Conservation (phyloP, 2,113 vertebrate species). For the Neolamprologus kungweensis region DNA sequence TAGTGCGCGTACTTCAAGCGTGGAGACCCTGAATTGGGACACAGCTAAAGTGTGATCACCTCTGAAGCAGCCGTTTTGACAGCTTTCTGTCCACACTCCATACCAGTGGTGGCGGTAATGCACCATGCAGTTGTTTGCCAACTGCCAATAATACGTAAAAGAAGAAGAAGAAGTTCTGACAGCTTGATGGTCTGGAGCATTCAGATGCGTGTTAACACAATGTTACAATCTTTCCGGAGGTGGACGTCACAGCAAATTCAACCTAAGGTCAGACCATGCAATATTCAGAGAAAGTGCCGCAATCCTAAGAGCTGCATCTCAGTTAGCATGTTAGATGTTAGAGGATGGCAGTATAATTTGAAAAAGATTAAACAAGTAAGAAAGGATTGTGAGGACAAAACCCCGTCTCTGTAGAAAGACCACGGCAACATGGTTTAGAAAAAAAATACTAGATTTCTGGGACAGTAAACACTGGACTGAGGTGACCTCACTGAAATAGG, state of each 20-base stretch:
- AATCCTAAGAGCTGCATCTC: neutral
- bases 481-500: neutral
- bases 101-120: fast-evolving
- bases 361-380: neutral
- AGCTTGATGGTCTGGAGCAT: neutral
- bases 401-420: neutral
- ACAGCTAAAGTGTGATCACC: neutral
- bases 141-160: too few species aligned
- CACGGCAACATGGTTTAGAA: neutral
- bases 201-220: neutral
- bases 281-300: fast-evolving
- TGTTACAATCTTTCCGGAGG: neutral
- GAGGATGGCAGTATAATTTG: neutral
- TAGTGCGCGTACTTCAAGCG: too few species aligned
- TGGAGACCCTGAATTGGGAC: too few species aligned
- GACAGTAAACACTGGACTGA: neutral
- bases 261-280: neutral
- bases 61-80: neutral
- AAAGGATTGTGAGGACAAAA: neutral
- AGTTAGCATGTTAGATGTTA: neutral
- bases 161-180: neutral
- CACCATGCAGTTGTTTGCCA: too few species aligned
- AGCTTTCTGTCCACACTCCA: too few species aligned
- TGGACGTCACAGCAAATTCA: neutral
- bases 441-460: neutral